phyloP scores from a whole-genome alignment of 2,888 invertebrate species.

The Agrotis puta region DNA sequence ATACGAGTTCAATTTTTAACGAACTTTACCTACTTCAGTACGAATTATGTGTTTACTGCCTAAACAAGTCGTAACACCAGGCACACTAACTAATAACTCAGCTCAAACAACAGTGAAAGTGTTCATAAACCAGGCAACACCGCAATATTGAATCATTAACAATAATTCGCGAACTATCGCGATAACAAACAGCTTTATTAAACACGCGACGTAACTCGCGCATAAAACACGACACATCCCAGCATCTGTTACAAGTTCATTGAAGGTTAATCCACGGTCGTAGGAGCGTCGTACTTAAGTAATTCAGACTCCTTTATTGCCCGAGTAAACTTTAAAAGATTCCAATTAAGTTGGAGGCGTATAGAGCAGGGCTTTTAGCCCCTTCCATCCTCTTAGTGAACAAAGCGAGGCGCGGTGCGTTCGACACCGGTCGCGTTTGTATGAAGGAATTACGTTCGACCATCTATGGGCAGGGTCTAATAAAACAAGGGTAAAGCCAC shows the following conservation, averaged over 20 bases:
- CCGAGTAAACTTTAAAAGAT: conserved; percentile 89
- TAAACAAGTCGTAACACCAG: conserved; percentile 41
- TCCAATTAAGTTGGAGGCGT: conserved; percentile 84
- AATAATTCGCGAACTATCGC: conserved; percentile 49
- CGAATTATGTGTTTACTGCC: conserved; percentile 13
- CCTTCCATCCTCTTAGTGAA: conserved; percentile 79
- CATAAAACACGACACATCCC: conserved; percentile 61
- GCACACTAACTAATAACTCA: conserved; percentile 41
- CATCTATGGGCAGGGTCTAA: conserved; percentile 75
- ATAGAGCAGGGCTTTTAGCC: conserved; percentile 76
- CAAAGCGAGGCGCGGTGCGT: conserved; percentile 73
- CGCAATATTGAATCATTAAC: conserved; percentile 55
- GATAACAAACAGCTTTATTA: conserved; percentile 48
- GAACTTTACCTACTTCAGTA: conserved; percentile 20
- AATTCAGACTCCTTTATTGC: conserved; percentile 82
- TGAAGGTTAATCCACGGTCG: conserved; percentile 62
- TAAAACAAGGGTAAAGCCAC: conserved; percentile 78
- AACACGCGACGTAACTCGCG: conserved; percentile 27
- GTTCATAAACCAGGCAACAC: conserved; percentile 44
- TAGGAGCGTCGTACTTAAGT: conserved; percentile 69
- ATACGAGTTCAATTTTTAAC: background rate
- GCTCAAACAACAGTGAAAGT: conserved; percentile 34
- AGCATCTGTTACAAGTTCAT: conserved; percentile 74
- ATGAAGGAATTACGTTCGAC: conserved; percentile 79
- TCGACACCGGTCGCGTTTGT: conserved; percentile 74